Evolutionary conservation across 2,797 vertebrate genomes (phyloP), one percentile per base, ranked within the genome.

Genomic region (Molossus molossus): DNA sequence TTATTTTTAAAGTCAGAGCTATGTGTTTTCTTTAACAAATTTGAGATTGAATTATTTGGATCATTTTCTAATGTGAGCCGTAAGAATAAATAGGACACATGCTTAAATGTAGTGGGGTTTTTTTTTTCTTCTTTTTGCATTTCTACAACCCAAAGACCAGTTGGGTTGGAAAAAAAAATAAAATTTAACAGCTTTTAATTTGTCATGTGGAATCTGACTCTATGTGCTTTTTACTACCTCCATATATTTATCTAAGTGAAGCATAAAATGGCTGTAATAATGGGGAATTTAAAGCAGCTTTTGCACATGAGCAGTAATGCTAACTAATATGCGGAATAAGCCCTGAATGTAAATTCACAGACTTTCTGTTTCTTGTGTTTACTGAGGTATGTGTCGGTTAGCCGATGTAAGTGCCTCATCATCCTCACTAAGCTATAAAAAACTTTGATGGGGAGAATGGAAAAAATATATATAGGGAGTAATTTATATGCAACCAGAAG

Each of bases 101-200:
- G 95, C 45, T 87, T 70, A 91, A 93, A 93, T 94, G 92, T 95
- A 76, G 3, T 53, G 27, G 55, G 14, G 9, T 27, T 33, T 33
- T 33, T 33, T 33, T 33, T 33, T 33, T 84, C 48, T 50, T 50
- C 12, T 57, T 86, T 95, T 92, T 97, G 64, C 95, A 97, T 97
- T 97, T 94, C 97, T 91, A 96, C 96, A 95, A 93, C 89, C 86
- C 94, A 79, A 97, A 94, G 67, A 94, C 48, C 25, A 93, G 93
- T 96, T 95, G 93, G 80, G 83, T 94, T 95, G 85, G 91, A 97
- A 96, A 96, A 97, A 94, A 95, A 97, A 95, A 95, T 98, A 97
- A 98, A 98, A 98, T 94, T 97, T 98, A 97, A 98, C 95, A 96
- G 92, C 95, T 95, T 97, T 97, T 97, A 97, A 98, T 98, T 97